Conservation (phyloP, 2,888 invertebrate genomes). For the Drosophila neonasuta region DNA sequence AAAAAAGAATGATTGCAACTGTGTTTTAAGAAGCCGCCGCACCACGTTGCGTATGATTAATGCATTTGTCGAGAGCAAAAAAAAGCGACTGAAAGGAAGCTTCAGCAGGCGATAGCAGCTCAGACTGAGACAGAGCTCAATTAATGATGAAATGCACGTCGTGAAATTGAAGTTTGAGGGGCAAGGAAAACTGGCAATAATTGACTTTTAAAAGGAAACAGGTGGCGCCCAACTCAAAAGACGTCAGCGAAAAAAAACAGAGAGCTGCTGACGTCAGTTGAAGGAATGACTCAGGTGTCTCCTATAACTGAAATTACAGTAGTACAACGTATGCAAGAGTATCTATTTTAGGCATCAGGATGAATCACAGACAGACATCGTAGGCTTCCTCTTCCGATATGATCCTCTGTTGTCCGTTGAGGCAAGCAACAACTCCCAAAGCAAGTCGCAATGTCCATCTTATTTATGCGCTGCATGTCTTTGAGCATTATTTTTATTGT, state of each 20-base stretch:
- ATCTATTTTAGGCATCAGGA: slow-evolving; percentile 26
- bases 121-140: slow-evolving; percentile 34
- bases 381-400: slow-evolving; percentile 48
- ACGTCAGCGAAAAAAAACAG: slow-evolving; percentile 12
- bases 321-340: background rate
- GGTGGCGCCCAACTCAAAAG: slow-evolving; percentile 48
- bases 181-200: slow-evolving; percentile 41
- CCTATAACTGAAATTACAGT: slow-evolving; percentile 4
- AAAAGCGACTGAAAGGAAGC: slow-evolving; percentile 18
- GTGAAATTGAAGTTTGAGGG: slow-evolving; percentile 10
- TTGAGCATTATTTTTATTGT: slow-evolving; percentile 48
- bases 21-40: slow-evolving; percentile 1
- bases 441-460: slow-evolving; percentile 6
- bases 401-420: slow-evolving; percentile 6
- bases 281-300: slow-evolving; percentile 3
- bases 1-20: slow-evolving; percentile 4
- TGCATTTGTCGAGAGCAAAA: slow-evolving; percentile 45
- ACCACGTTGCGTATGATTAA: slow-evolving; percentile 63
- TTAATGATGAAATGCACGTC: slow-evolving; percentile 59
- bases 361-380: slow-evolving; percentile 51
- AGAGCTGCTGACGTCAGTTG: slow-evolving; percentile 39
- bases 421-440: background rate
- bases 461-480: slow-evolving; percentile 65
- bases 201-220: slow-evolving; percentile 66
- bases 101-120: slow-evolving; percentile 33